Percentiles rank a stretch among this genome's conserved stretches.
Evolutionary conservation across 2,888 invertebrate genomes (phyloP).

Genomic region (Linnaemya tessellans): DNA sequence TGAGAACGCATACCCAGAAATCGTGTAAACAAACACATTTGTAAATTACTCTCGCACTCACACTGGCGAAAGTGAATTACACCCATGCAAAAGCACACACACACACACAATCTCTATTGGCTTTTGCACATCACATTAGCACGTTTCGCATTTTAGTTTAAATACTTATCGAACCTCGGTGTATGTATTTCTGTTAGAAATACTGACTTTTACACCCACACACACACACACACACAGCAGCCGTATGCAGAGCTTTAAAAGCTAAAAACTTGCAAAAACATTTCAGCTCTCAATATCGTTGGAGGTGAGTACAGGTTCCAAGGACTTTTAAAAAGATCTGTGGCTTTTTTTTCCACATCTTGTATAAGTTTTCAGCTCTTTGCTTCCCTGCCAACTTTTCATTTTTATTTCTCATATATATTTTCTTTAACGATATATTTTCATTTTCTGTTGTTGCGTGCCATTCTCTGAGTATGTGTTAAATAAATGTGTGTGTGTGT

Average conservation of each 20-base stretch:
- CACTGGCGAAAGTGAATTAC: constrained; percentile 6
- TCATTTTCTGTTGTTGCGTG: constrained; percentile 46
- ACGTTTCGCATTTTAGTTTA: constrained; percentile 71
- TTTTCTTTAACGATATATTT: constrained; percentile 45
- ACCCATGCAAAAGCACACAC: constrained; percentile 6
- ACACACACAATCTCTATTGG: constrained; percentile 37
- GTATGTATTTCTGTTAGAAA: constrained; percentile 40
- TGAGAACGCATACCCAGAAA: background rate
- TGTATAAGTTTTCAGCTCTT: background rate
- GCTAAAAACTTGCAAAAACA: background rate
- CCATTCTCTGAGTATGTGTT: constrained; percentile 53
- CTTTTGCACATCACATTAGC: constrained; percentile 68
- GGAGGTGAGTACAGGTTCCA: too few relatives aligned
- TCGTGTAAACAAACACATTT: constrained; percentile 46
- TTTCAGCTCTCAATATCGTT: background rate
- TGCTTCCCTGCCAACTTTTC: background rate
- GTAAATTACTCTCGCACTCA: constrained; percentile 19
- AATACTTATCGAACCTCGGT: constrained; percentile 70
- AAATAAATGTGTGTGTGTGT: constrained; percentile 24
- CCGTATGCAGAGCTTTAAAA: constrained; percentile 4
- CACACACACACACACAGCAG: background rate
- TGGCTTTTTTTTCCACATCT: too few relatives aligned
- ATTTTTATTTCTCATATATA: constrained; percentile 34
- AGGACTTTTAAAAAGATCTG: too few relatives aligned
- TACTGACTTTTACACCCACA: constrained; percentile 38